phyloP scores from a whole-genome alignment of 2,113 vertebrate genomes.

The Gymnogyps californianus region DNA sequence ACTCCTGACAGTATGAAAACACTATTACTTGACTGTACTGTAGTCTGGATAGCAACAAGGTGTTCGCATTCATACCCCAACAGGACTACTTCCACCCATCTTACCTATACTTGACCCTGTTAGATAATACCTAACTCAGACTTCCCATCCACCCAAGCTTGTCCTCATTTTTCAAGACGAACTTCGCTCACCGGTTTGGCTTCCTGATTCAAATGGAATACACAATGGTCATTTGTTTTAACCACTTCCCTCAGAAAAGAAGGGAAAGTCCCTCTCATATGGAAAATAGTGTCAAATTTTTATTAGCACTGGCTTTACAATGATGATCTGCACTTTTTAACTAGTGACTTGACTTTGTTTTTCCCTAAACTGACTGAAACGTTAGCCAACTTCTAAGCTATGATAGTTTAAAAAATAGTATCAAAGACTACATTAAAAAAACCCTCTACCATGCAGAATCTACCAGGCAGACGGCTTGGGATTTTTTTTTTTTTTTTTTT shows the following conservation, averaged over 20 bases:
- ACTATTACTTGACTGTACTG: neutral
- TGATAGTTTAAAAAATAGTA: neutral
- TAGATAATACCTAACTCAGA: neutral
- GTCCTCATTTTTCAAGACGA: slow-evolving; percentile 7
- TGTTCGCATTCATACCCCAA: neutral
- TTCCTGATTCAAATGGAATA: slow-evolving; percentile 46
- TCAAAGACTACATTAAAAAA: neutral
- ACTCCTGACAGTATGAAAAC: neutral
- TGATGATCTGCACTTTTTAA: slow-evolving; percentile 3
- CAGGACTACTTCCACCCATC: neutral
- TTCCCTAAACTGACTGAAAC: slow-evolving; percentile 5
- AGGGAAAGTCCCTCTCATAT: slow-evolving; percentile 61
- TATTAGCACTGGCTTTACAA: slow-evolving; percentile 29
- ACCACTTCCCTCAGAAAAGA: slow-evolving; percentile 54
- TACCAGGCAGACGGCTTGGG: neutral
- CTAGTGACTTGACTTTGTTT: slow-evolving; percentile 42
- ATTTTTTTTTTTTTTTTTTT: neutral
- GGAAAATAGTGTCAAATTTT: slow-evolving; percentile 58
- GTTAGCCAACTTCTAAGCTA: neutral
- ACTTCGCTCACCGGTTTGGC: slow-evolving; percentile 2
- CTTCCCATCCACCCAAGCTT: neutral
- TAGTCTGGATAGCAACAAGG: neutral
- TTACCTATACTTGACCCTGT: slow-evolving; percentile 21
- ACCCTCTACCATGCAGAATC: neutral
- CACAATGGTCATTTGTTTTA: slow-evolving; percentile 50